phyloP scores from a whole-genome alignment of 2,113 vertebrate species.

The Thermophis baileyi region DNA sequence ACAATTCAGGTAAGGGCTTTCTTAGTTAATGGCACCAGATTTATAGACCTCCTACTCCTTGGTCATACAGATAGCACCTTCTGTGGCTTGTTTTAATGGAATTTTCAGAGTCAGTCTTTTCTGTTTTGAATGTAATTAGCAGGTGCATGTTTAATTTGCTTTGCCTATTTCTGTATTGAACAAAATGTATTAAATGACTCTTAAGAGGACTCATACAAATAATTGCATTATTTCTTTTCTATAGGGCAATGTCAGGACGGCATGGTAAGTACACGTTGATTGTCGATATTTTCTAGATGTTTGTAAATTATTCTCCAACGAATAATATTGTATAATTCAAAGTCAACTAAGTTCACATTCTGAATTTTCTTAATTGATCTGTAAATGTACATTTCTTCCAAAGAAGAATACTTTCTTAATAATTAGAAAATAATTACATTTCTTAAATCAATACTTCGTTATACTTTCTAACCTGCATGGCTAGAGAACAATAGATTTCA shows the following conservation, averaged over 20 bases:
- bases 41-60: neutral
- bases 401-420: neutral
- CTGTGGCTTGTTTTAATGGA: neutral
- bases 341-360: conserved; percentile 14
- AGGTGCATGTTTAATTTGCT: conserved; percentile 5
- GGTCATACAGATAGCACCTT: neutral
- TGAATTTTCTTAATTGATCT: conserved; percentile 10
- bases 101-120: neutral
- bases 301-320: neutral
- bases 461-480: neutral
- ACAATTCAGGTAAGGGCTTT: neutral
- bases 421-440: neutral
- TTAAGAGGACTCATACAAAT: neutral
- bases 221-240: conserved; percentile 23
- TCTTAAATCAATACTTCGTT: neutral
- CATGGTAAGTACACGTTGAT: conserved; percentile 79
- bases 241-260: conserved; percentile 90
- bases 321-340: conserved; percentile 30
- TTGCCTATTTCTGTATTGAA: neutral
- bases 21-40: neutral
- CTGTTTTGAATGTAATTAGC: neutral
- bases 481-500: neutral
- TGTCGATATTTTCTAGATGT: conserved; percentile 27
- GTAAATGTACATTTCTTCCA: neutral
- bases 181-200: conserved; percentile 15